A percentile compares a stretch with the other conserved stretches of the same genome.
Evolutionary conservation across 2,113 vertebrate species (phyloP).

Genomic region (Percina caprodes): DNA sequence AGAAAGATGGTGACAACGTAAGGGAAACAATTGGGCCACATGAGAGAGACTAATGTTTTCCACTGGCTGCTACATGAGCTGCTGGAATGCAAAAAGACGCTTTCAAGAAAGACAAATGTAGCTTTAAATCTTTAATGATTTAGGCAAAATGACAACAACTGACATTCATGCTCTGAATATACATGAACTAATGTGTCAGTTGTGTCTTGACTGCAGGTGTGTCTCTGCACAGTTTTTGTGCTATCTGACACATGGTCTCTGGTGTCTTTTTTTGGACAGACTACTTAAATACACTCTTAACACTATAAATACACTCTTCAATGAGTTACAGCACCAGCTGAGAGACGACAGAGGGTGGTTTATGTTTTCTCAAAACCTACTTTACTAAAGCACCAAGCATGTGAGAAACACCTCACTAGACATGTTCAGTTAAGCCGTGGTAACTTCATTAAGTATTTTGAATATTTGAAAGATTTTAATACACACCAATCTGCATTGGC

Average conservation of each 20-base stretch:
- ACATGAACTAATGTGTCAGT: neutral
- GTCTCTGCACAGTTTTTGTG: conserved; percentile 11
- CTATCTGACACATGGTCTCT: conserved; percentile 50
- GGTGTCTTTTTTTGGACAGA: conserved; percentile 73
- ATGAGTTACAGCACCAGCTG: conserved; percentile 83
- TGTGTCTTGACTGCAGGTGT: conserved; percentile 28
- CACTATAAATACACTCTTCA: conserved; percentile 77
- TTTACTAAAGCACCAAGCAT: conserved; percentile 12
- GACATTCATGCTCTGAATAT: neutral
- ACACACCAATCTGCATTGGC: neutral
- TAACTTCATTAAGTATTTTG: neutral
- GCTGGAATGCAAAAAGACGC: neutral
- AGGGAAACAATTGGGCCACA: conserved; percentile 1
- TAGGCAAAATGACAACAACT: neutral
- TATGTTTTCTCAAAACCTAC: conserved; percentile 32
- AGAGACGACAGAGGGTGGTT: conserved; percentile 26
- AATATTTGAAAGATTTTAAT: neutral
- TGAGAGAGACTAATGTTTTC: neutral
- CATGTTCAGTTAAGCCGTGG: conserved; percentile 4
- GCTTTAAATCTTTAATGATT: neutral
- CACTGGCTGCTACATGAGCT: neutral
- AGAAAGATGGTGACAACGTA: conserved; percentile 17
- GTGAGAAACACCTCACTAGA: conserved; percentile 4
- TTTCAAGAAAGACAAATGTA: neutral
- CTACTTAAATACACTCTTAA: conserved; percentile 77